Evolutionary conservation across 2,113 vertebrate species (phyloP), one percentile per base, ranked within the genome.

Genomic region (Podarcis cretensis): DNA sequence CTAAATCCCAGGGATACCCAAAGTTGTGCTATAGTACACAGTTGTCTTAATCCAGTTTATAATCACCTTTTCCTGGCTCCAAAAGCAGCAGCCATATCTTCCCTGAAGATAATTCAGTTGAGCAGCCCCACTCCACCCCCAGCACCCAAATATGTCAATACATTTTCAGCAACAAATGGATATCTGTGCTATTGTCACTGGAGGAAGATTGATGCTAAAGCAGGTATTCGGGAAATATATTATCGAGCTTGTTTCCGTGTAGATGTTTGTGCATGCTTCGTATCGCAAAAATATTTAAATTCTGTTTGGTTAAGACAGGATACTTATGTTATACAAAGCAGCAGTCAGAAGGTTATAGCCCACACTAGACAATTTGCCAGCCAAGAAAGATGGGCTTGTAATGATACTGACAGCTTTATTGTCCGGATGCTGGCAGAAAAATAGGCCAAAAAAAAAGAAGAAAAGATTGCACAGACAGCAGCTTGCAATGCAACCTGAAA

Each of bases 401-500:
- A 92, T 93, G 89, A 91, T 93, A 92, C 90, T 97, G 96, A 97
- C 97, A 97, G 96, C 93, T 97, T 97, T 96, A 97, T 97, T 96
- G 95, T 96, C 93, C 88, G 95, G 93, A 84, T 90, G 94, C 88
- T 93, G 94, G 96, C 96, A 96, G 96, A 96, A 97, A 96, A 97
- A 96, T 89, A 96, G 95, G 95, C 94, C 35, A 37, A 95, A 14
- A 95, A 4, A 63, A 3, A 63, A 0, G 18, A 1, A 94, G 95
- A 94, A 96, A 96, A 90, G 92, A 96, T 96, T 95, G 95, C 95
- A 95, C 95, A 96, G 94, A 95, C 32, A 25, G 93, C 93, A 90
- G 91, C 93, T 86, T 90, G 89, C 95, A 96, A 96, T 87, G 90
- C 91, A 95, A 90, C 94, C 79, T 89, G 93, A 89, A 96, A 96